A percentile compares a stretch with the other conserved stretches of the same genome.
phyloP scores from a whole-genome alignment of 2,888 invertebrate species.

The Oscheius sp. region DNA sequence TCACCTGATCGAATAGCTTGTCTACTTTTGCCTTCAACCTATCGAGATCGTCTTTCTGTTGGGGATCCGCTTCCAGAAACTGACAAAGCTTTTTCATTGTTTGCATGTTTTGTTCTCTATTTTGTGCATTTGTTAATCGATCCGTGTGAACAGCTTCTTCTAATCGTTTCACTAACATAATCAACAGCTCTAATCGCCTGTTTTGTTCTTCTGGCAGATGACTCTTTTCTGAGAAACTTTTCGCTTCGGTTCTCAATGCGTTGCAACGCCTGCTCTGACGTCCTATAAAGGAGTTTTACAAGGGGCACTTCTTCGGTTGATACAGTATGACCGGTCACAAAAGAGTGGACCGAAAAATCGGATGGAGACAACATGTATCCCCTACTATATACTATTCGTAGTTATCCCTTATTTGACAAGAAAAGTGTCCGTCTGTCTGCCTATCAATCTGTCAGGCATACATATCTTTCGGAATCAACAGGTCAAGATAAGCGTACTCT shows the following conservation, averaged over 20 bases:
- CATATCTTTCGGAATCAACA: background rate
- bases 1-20: background rate
- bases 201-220: slow-evolving; percentile 7
- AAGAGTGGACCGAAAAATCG: background rate
- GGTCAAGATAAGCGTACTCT: too few species aligned
- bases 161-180: background rate
- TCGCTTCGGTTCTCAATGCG: slow-evolving; percentile 1
- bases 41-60: background rate
- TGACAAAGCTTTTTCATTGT: background rate
- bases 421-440: too few species aligned
- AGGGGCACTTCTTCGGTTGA: background rate
- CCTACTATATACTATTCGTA: too few species aligned
- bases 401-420: too few species aligned
- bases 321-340: background rate
- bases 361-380: background rate
- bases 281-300: slow-evolving; percentile 12
- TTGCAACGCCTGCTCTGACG: slow-evolving; percentile 3
- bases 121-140: background rate
- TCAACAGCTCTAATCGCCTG: slow-evolving; percentile 2
- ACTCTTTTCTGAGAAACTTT: background rate
- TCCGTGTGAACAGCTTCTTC: slow-evolving; percentile 4
- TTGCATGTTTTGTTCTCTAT: background rate
- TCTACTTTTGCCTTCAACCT: background rate
- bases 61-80: slow-evolving; percentile 9
- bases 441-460: background rate